Evolutionary conservation across 2,888 invertebrate species (phyloP), one percentile per base, ranked within the genome.

Genomic region (Plagodis pulveraria): DNA sequence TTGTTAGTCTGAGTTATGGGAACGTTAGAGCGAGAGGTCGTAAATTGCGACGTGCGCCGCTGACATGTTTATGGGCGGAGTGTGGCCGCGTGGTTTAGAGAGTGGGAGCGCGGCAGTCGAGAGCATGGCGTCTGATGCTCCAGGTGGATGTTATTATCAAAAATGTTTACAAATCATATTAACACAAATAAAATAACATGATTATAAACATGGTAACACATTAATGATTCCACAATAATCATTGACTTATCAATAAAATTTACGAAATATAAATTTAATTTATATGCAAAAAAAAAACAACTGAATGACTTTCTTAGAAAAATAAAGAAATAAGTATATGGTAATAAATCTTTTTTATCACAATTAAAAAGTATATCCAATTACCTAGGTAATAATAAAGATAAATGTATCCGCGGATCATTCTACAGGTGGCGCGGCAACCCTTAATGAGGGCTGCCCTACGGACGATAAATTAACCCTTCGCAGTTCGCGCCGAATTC

Each of bases 41-140:
- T 92, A 91, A 92, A 91, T 92, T 82, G 89, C 83, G 76, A 87
- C 85, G 84, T 84, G 79, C 77, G 83, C 84, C 86, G 82, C 56
- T 87, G 93, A 93, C 92, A 91, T 92, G 86, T 93, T 93, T 93
- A 93, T 93, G 93, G 93, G 93, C 91, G 93, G 91, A 81, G 87
- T 81, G 78, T 78, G 82, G 82, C 80, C 83, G 80, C 80, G 81
- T 79, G 85, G 81, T 77, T 67, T 70, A 71, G 81, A 47, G 48
- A 78, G 86, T 84, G 88, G 84, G 86, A 82, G 80, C 82, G 70
- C 86, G 87, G 84, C 90, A 91, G 89, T 91, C 78, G 81, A 73
- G 85, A 90, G 87, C 76, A 91, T 91, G 91, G 91, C 91, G 91
- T 85, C 90, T 50, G 33, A 48, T 38, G 60, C 10, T 50, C 51